Evolutionary conservation across 2,888 invertebrate genomes (phyloP).

Genomic region (Platycheirus albimanus): DNA sequence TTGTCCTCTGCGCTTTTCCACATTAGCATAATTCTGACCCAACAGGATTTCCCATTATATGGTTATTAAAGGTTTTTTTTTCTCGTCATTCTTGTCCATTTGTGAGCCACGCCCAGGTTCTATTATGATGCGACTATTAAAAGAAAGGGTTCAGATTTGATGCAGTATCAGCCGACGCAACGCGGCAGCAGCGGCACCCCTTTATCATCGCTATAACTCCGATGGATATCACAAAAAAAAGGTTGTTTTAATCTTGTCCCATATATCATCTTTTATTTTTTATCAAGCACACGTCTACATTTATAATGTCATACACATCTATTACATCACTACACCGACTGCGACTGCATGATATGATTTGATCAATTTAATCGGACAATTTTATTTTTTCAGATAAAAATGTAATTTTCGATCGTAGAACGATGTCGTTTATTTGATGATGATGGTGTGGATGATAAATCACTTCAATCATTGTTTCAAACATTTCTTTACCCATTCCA

Average conservation of each 20-base stretch:
- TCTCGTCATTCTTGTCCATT: slow-evolving; percentile 68
- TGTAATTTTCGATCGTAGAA: slow-evolving; percentile 36
- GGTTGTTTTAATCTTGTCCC: slow-evolving; percentile 47
- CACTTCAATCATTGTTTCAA: slow-evolving; percentile 57
- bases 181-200: no score
- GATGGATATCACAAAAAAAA: slow-evolving; percentile 26
- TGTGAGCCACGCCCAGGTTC: slow-evolving; percentile 68
- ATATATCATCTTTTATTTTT: slow-evolving; percentile 69
- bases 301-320: slow-evolving; percentile 37
- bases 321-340: slow-evolving; percentile 14
- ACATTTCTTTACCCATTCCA: not conserved
- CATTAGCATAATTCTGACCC: slow-evolving; percentile 73
- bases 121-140: slow-evolving; percentile 67
- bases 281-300: slow-evolving; percentile 58
- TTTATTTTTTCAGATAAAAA: slow-evolving; percentile 22
- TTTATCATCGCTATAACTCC: slow-evolving; percentile 37
- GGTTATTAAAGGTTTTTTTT: slow-evolving; percentile 40
- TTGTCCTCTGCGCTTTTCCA: slow-evolving; percentile 46
- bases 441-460: slow-evolving; percentile 60
- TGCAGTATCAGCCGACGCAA: slow-evolving; percentile 19
- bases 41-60: slow-evolving; percentile 62
- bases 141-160: slow-evolving; percentile 61
- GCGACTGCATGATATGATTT: not conserved
- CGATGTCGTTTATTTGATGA: slow-evolving; percentile 34
- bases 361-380: slow-evolving; percentile 51